These are phyloP conservation scores for Ernsta delagoae DNA, from an alignment of 2,888 invertebrate species.

Conservation along the genomic window DNA sequence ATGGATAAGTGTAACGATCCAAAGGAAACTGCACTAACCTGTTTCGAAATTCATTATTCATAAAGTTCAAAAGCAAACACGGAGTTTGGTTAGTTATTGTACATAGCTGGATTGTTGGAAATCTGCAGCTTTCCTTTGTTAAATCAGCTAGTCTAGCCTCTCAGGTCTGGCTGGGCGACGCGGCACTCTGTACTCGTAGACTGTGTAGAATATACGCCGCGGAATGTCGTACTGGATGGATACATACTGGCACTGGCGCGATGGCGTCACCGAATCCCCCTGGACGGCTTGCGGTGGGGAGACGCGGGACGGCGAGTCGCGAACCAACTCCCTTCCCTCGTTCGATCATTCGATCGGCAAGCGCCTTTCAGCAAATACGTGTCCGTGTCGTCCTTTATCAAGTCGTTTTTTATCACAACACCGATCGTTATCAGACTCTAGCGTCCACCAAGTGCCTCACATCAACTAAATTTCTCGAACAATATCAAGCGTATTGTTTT, in stretches of 20 bases:
- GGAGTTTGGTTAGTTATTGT: slow-evolving; percentile 12
- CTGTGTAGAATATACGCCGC: slow-evolving; percentile 18
- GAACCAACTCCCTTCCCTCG: not conserved
- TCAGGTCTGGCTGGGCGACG: slow-evolving; percentile 20
- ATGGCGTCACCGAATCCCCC: slow-evolving; percentile 28
- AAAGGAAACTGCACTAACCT: slow-evolving; percentile 30
- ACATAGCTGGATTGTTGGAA: slow-evolving; percentile 10
- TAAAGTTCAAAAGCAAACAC: slow-evolving; percentile 32
- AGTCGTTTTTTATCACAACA: slow-evolving; percentile 1
- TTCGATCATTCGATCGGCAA: slow-evolving; percentile 24
- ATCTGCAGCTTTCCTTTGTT: slow-evolving; percentile 21
- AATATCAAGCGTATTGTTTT: slow-evolving; percentile 26
- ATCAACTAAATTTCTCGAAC: slow-evolving; percentile 9
- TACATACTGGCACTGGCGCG: not conserved
- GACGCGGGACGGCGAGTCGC: not conserved
- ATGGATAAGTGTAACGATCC: slow-evolving; percentile 16
- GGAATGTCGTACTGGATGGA: slow-evolving; percentile 23
- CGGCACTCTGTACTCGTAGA: slow-evolving; percentile 21
- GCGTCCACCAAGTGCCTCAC: slow-evolving; percentile 7
- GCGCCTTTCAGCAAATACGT: not conserved
- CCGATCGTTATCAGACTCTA: not conserved
- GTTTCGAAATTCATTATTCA: slow-evolving; percentile 24
- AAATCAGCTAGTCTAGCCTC: slow-evolving; percentile 7
- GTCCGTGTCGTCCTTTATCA: not conserved
- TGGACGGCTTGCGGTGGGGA: not conserved